A percentile compares a stretch with the other conserved stretches of the same genome.
phyloP scores from a whole-genome alignment of 1,140 invertebrate genomes.

The Zaprionus ornatus region DNA sequence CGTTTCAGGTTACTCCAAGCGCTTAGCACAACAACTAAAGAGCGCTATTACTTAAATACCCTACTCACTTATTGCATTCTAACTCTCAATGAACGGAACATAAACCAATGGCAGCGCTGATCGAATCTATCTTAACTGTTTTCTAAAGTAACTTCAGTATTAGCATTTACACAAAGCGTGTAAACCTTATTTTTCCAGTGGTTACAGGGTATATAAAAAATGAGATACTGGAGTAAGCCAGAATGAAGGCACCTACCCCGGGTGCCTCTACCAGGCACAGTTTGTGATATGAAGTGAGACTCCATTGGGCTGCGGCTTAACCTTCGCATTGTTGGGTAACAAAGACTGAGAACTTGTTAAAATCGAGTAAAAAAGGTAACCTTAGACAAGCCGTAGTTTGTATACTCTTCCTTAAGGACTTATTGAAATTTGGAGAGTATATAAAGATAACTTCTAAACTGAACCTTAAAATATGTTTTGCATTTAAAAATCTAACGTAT shows the following conservation, averaged over 20 bases:
- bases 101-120: too few relatives aligned
- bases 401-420: not conserved
- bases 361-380: conserved; percentile 17
- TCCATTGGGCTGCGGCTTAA: conserved; percentile 35
- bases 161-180: not conserved
- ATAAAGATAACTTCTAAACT: too few relatives aligned
- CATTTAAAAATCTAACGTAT: too few relatives aligned
- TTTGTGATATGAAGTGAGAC: conserved; percentile 63
- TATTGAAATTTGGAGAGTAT: too few relatives aligned
- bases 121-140: not conserved
- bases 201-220: conserved; percentile 29
- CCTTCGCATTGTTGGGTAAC: conserved; percentile 77
- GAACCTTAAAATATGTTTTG: too few relatives aligned
- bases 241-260: conserved; percentile 22
- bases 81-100: too few relatives aligned
- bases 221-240: conserved; percentile 31
- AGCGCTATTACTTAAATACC: not conserved
- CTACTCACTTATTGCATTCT: not conserved
- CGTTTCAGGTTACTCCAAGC: conserved; percentile 51
- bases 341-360: conserved; percentile 78
- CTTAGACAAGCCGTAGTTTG: not conserved
- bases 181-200: not conserved
- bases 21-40: conserved; percentile 14
- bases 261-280: conserved; percentile 9
- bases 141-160: not conserved